Conservation (phyloP, 2,113 vertebrate genomes). For the Paratilapia polleni region DNA sequence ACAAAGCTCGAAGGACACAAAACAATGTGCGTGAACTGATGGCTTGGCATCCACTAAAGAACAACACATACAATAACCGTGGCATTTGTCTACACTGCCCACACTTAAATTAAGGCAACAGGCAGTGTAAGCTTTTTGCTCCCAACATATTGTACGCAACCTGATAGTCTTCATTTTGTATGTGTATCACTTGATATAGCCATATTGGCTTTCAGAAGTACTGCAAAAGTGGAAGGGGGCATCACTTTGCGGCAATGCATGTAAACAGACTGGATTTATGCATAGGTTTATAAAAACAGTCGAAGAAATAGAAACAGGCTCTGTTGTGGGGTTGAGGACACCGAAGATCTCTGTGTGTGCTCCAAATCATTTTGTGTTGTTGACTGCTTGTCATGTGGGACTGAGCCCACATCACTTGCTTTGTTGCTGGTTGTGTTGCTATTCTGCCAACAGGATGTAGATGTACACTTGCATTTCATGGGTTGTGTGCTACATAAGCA, state of each 20-base stretch:
- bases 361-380: conserved; percentile 35
- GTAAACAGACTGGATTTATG: conserved; percentile 23
- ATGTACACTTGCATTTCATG: not conserved
- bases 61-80: conserved; percentile 1
- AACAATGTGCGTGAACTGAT: conserved; percentile 57
- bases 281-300: not conserved
- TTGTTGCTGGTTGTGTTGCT: conserved; percentile 33
- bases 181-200: conserved; percentile 15
- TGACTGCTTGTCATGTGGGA: conserved; percentile 33
- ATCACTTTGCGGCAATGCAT: not conserved
- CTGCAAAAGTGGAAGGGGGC: conserved; percentile 18
- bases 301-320: not conserved
- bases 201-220: conserved; percentile 35
- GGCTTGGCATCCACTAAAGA: conserved; percentile 27
- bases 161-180: conserved; percentile 19
- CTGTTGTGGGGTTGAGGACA: conserved; percentile 13
- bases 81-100: not conserved
- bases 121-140: not conserved
- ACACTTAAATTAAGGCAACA: conserved; percentile 2
- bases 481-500: not conserved
- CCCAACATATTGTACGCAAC: conserved; percentile 21
- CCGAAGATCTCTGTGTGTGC: conserved; percentile 6
- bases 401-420: conserved; percentile 36
- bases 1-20: conserved; percentile 52
- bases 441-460: conserved; percentile 2